Evolutionary conservation across 2,113 vertebrate species (phyloP), one percentile per base, ranked within the genome.

Genomic region (Antennarius striatus): DNA sequence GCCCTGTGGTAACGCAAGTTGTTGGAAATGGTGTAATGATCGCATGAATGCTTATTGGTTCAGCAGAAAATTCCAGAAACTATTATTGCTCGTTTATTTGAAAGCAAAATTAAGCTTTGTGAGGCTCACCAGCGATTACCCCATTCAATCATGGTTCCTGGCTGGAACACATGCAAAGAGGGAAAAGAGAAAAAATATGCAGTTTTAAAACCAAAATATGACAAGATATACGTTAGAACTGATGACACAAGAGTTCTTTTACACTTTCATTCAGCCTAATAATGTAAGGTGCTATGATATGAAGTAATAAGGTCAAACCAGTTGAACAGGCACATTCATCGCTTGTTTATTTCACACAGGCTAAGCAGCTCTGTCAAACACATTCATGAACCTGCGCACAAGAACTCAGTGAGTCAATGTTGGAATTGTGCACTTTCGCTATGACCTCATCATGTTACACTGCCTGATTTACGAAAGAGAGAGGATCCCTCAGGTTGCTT

Each of bases 121-220:
- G 10, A 46, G 13, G 60, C 95, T 95, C 77, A 99, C 98, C 98
- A 99, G 86, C 96, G 96, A 84, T 98, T 99, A 45, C 98, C 98
- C 97, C 98, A 99, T 80, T 99, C 97, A 0, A 99, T 94, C 97
- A 99, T 99, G 63, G 97, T 98, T 60, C 98, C 98, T 4, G 98
- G 96, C 97, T 99, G 89, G 77, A 87, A 90, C 36, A 83, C 49
- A 73, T 0, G 13, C 0, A 2, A 62, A 5, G 51, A 56, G 22
- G 22, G 52, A 3, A 36, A 59, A 43, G 8, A 59, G 65, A 48
- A 47, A 66, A 14, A 60, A 16, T 1, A 9, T 4, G 4, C 32
- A 4, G 32, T 36, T 36, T 36, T 36, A 36, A 36, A 36, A 36
- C 5, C 32, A 36, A 36, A 3, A 36, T 36, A 36, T 36, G 7